Base-by-base conservation (phyloP, 2,888 invertebrate species). In the Drosophila cyrtoloma region DNA sequence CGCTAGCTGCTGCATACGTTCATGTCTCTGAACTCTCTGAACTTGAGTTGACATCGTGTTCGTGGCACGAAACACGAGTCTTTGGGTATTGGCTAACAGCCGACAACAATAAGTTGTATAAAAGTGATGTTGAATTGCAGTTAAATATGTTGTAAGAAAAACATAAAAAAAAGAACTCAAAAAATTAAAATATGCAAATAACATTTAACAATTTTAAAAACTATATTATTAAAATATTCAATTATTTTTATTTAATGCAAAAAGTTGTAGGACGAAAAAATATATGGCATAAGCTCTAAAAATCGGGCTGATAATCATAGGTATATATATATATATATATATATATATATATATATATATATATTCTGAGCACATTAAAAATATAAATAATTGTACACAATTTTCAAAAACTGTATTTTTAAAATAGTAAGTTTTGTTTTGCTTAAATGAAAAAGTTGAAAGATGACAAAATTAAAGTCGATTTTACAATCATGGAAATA, bases 11-110 rank as follows among this genome's bases (percentile, higher is more conserved):
- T n/a, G 22, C 33, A 56, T 30, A 35, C 12, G 28, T 9, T 9
- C 39, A 57, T 42, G 56, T 56, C 37, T 56, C 37, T 42, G 39
- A 28, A 42, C n/a, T 57, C 5, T n/a, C n/a, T 30, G 16, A n/a
- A 30, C 10, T 32, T 22, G 44, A 2, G 58, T 58, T 32, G 42
- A 22, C 16, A 16, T 22, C 16, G 30, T 33, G 53, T 16, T n/a
- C 53, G 22, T 58, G 44, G 22, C 58, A 58, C 58, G 32, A 32
- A 58, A 30, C 7, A 51, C 16, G 16, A 37, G 28, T 19, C 9
- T 47, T 47, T 22, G 14, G 4, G 1, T 44, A 22, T 3, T 22
- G 22, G 47, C 14, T 22, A 47, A 22, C 14, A 22, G 1, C 7
- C 4, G 14, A 22, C 22, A 14, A 7, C 14, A 47, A 22, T 22